Base-by-base conservation (phyloP, 2,888 invertebrate species). In the Drosophila lacicola region DNA sequence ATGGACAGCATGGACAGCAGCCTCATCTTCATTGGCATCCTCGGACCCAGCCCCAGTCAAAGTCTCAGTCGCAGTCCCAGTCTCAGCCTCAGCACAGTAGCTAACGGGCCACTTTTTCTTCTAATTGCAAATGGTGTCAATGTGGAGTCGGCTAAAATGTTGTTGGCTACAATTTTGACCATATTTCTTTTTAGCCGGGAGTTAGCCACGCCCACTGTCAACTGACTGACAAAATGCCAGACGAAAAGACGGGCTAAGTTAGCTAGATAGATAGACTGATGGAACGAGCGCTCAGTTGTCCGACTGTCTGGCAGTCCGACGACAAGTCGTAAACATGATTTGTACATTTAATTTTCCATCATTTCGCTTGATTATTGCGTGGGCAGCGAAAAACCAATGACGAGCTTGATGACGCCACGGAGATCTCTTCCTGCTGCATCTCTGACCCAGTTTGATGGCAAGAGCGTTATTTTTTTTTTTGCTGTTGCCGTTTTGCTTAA, bases 101-200 rank as follows among this genome's bases (percentile, higher is more conserved):
- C 86, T 79, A 72, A 86, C 68, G 74, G 82, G 81, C 67, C 69
- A 65, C 80, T 82, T 86, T 78, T 82, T 75, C 80, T 66, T 84
- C 81, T 86, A 88, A 88, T 88, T 88, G 86, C 85, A 71, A 85
- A 88, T 74, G 83, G 81, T 86, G 86, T 86, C 87, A 88, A 76
- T 86, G 81, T 46, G 66, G 13, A 65, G 58, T 21, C 42, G 73
- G 54, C 64, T 46, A 34, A 57, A 67, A 67, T 67, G 62, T 51
- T 70, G 63, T 42, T 49, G 57, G 21, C 0, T 5, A 55, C 55
- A 61, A 36, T 19, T 58, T 41, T 51, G 3, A 14, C 45, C 39
- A 58, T 60, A n/a, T 53, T 47, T 19, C 21, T 29, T 17, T 29
- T 14, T 46, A 14, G 19, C 58, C 37, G 39, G 34, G n/a, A 49